Percentiles rank a stretch among this genome's conserved stretches.
Evolutionary conservation across 2,797 vertebrate species (phyloP).

Genomic region (Astyanax mexicanus): DNA sequence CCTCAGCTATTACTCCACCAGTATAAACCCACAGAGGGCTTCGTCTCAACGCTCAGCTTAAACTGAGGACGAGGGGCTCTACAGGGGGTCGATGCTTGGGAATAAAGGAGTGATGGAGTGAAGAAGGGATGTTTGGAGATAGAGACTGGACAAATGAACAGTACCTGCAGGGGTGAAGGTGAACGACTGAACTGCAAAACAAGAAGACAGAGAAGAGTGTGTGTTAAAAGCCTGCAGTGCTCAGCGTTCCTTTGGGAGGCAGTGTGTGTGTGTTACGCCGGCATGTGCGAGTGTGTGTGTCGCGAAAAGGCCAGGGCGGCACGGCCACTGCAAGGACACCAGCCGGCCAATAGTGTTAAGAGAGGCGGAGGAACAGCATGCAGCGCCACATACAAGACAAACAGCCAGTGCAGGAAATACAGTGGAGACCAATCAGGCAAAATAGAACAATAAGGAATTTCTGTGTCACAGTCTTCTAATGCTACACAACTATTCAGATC

Average conservation of each 20-base stretch:
- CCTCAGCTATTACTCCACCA: background rate
- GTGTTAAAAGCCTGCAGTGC: constrained; percentile 81
- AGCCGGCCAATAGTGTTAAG: constrained; percentile 44
- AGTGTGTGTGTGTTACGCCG: constrained; percentile 16
- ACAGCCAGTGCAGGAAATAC: constrained; percentile 51
- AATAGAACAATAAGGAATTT: background rate
- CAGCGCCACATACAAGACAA: constrained; percentile 40
- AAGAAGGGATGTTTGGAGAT: constrained; percentile 46
- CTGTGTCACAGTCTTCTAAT: constrained; percentile 1
- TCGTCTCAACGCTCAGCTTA: background rate
- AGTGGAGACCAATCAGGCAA: background rate
- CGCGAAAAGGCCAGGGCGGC: constrained; percentile 53
- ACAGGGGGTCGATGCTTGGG: background rate
- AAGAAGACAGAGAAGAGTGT: constrained; percentile 89
- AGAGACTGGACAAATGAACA: constrained; percentile 88
- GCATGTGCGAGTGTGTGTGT: constrained; percentile 20
- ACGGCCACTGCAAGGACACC: constrained; percentile 58
- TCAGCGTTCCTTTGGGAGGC: constrained; percentile 66
- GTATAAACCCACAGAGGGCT: constrained; percentile 28
- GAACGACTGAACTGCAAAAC: constrained; percentile 93
- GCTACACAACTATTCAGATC: background rate
- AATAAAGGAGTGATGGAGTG: constrained; percentile 19
- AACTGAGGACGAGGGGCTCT: background rate
- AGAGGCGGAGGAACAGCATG: constrained; percentile 61
- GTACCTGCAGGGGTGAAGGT: constrained; percentile 93